A percentile compares a stretch with the other conserved stretches of the same genome.
Evolutionary conservation across 1,140 invertebrate species (phyloP).

Genomic region (Drosophila pectinifera): DNA sequence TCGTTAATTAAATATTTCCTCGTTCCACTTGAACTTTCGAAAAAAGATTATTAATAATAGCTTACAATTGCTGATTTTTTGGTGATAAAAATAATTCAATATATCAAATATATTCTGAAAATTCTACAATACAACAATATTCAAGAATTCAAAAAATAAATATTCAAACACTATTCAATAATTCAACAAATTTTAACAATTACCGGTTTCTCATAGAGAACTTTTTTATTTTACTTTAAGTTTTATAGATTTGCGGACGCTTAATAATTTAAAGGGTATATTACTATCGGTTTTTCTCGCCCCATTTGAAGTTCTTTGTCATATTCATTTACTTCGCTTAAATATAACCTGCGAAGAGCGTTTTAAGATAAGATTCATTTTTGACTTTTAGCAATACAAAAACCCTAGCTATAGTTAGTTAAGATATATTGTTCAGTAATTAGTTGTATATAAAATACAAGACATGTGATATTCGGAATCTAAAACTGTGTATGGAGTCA

Average conservation of each 20-base stretch:
- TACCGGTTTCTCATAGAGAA: no score
- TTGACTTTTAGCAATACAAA: conserved; percentile 15
- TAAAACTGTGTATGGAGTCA: conserved; percentile 9
- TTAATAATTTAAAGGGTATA: background rate
- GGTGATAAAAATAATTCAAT: no score
- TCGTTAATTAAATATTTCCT: background rate
- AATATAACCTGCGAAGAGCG: conserved; percentile 29
- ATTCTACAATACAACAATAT: background rate
- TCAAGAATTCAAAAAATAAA: background rate
- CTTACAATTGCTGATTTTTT: background rate
- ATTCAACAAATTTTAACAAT: background rate
- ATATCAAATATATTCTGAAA: no score
- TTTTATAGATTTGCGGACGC: background rate
- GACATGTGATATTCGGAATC: conserved; percentile 65
- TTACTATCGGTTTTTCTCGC: no score
- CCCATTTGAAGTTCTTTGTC: background rate
- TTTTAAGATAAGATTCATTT: conserved; percentile 1
- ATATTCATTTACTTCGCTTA: background rate
- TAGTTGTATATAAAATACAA: conserved; percentile 63
- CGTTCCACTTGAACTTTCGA: background rate
- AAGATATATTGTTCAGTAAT: conserved; percentile 33
- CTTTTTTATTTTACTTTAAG: background rate
- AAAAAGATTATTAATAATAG: background rate
- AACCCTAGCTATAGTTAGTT: conserved; percentile 19
- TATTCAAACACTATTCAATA: background rate